Evolutionary conservation across 2,113 vertebrate genomes (phyloP).

Genomic region (Megaptera novaeangliae): DNA sequence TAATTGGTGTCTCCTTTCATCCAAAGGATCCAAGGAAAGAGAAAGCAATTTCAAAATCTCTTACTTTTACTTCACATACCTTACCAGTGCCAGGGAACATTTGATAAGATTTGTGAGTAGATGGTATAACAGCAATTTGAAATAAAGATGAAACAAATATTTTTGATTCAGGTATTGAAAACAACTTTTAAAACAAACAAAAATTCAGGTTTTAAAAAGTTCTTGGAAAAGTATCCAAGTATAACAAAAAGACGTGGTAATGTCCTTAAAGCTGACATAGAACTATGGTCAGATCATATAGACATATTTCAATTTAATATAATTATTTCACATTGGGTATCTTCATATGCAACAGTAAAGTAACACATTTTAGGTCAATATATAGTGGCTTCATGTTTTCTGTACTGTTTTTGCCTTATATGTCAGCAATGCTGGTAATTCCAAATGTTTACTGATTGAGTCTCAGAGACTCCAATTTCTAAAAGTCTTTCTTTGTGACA

Average conservation of each 20-base stretch:
- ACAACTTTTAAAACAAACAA: background rate
- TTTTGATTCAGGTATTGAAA: conserved; percentile 8
- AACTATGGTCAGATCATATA: background rate
- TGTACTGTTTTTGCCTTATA: background rate
- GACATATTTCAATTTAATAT: background rate
- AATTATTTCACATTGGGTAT: background rate
- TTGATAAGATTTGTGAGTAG: conserved; percentile 8
- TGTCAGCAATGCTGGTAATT: background rate
- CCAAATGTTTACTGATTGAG: background rate
- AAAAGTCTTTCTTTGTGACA: background rate
- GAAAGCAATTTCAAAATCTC: conserved; percentile 53
- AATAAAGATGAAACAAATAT: background rate
- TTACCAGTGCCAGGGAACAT: background rate
- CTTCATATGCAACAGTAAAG: background rate
- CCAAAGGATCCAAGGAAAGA: conserved; percentile 32
- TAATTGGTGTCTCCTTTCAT: conserved; percentile 46
- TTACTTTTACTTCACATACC: background rate
- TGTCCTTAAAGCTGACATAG: background rate
- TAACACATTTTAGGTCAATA: background rate
- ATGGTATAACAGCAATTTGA: background rate
- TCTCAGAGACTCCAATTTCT: background rate
- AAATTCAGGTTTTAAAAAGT: background rate
- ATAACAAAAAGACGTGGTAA: background rate
- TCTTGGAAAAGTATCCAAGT: background rate
- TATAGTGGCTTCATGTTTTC: background rate